These are phyloP conservation scores for Pseudomyrmex concolor DNA, from an alignment of 1,140 invertebrate genomes.

Conservation along the genomic window DNA sequence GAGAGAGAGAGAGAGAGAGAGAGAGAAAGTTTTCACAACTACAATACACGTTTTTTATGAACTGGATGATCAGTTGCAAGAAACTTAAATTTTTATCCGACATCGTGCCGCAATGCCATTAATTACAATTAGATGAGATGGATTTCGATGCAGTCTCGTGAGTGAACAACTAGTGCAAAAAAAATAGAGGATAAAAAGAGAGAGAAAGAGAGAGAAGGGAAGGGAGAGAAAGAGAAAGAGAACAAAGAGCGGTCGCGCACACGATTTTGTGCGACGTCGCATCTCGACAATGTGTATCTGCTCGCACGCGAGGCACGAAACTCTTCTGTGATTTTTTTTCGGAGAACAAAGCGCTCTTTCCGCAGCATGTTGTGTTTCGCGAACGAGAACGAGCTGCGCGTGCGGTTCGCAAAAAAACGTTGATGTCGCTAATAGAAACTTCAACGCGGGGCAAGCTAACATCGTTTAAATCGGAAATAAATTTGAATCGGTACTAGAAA, in stretches of 20 bases:
- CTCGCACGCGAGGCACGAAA: constrained; percentile 40
- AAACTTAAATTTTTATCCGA: constrained; percentile 28
- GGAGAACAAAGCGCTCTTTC: constrained; percentile 46
- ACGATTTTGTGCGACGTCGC: constrained; percentile 31
- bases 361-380: constrained; percentile 25
- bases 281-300: constrained; percentile 8
- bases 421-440: constrained; percentile 52
- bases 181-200: background rate
- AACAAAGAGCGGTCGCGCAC: constrained; percentile 27
- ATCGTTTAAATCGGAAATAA: constrained; percentile 35
- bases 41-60: too few relatives aligned
- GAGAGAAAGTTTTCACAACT: constrained; percentile 34
- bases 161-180: too few relatives aligned
- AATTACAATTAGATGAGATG: constrained; percentile 53
- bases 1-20: background rate
- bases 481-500: constrained; percentile 34
- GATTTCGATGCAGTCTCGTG: constrained; percentile 26
- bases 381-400: constrained; percentile 24
- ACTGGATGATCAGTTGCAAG: too few relatives aligned
- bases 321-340: constrained; percentile 59
- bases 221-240: background rate
- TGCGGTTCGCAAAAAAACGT: constrained; percentile 46
- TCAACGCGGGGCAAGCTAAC: constrained; percentile 36
- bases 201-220: background rate
- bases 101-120: constrained; percentile 18